Evolutionary conservation across 1,140 invertebrate species (phyloP), one percentile per base, ranked within the genome.

Genomic region (Drosophila bocki): DNA sequence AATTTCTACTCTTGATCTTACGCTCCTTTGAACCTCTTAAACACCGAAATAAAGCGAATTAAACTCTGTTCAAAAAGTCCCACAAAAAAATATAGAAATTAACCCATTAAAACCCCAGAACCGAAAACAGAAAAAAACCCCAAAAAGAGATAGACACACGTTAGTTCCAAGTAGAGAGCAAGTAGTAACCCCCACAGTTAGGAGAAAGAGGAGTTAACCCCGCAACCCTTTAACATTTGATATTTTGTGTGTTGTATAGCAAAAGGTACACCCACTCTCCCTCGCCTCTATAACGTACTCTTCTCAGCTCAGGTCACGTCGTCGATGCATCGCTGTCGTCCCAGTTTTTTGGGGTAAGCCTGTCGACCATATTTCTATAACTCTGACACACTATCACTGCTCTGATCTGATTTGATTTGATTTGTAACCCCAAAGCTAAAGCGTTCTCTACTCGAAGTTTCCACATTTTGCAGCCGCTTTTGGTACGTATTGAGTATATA

Each of bases 391-490:
- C 60, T 78, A 58, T 69, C 74, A 68, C 65, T 72, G 57, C 57
- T 68, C 54, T 79, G 60, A 77, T 74, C 35, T 70, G 65, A 69
- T 69, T 58, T 69, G 37, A 69, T 67, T 70, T 70, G 63, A 65
- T 63, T 68, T 84, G 82, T 85, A 69, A 80, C 74, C 63, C 51
- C 29, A 63, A 83, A 82, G 80, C 80, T 45, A 59, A 83, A 82
- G 80, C 80, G 75, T 83, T 84, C 75, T 84, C 67, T 61, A 69
- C 74, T 81, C 77, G 78, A 84, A 81, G 82, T 81, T 71, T 80
- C 50, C 58, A 44, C 76, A 26, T 78, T 88, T 86, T 79, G 72
- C 84, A 78, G 84, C 70, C 79, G 56, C 62, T 61, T 50, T 61
- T 50, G 84, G 83, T 87, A 88, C 62, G 83, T 87, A 88, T 87